Evolutionary conservation across 2,888 invertebrate genomes (phyloP).

Genomic region (Philereme vetulata): DNA sequence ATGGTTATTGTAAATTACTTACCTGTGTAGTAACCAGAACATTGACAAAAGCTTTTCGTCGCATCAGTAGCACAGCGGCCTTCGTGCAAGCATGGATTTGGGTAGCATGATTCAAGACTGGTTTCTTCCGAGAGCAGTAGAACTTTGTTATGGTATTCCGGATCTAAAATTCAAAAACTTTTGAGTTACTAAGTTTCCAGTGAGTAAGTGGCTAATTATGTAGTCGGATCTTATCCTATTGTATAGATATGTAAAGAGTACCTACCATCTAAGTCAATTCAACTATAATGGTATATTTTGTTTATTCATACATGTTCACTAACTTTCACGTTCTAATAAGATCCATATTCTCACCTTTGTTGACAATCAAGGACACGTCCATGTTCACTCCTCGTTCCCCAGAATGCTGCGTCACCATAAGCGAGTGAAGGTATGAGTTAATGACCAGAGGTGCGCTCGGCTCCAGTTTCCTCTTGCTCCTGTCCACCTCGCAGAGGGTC

Average conservation of each 20-base stretch:
- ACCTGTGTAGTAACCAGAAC: slow-evolving; percentile 89
- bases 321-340: too few species aligned
- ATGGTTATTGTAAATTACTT: too few species aligned
- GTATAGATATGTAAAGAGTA: too few species aligned
- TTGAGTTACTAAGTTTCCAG: too few species aligned
- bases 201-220: too few species aligned
- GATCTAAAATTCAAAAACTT: slow-evolving; percentile 67
- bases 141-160: slow-evolving; percentile 86
- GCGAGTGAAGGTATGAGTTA: slow-evolving; percentile 87
- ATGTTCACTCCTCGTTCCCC: slow-evolving; percentile 74
- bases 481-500: slow-evolving; percentile 84
- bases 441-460: slow-evolving; percentile 77
- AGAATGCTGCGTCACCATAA: slow-evolving; percentile 83
- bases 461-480: slow-evolving; percentile 54
- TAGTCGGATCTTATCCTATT: too few species aligned
- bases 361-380: slow-evolving; percentile 86
- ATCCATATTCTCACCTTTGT: slow-evolving; percentile 67
- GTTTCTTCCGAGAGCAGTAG: slow-evolving; percentile 83
- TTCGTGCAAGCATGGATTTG: slow-evolving; percentile 89
- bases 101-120: slow-evolving; percentile 87
- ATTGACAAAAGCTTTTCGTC: slow-evolving; percentile 86
- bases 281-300: too few species aligned
- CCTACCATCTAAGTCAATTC: too few species aligned
- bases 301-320: too few species aligned
- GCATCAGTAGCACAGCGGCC: slow-evolving; percentile 87